A percentile compares a stretch with the other conserved stretches of the same genome.
phyloP scores from a whole-genome alignment of 2,888 invertebrate species.

The Odontocolon sp. region DNA sequence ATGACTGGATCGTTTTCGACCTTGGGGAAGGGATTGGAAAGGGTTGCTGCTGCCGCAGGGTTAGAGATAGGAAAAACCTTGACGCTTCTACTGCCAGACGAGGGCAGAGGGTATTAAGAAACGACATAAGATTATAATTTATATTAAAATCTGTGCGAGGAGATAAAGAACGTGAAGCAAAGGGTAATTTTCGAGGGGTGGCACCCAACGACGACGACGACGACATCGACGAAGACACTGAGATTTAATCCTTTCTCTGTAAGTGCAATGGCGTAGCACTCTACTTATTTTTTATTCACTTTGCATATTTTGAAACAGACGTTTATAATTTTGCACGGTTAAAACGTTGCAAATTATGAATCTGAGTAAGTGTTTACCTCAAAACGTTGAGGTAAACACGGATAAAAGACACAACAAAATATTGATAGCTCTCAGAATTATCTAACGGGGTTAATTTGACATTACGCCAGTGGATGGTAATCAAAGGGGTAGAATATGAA shows the following conservation, averaged over 20 bases:
- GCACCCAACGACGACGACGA: constrained; percentile 52
- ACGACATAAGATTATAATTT: constrained; percentile 81
- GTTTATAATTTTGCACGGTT: too few relatives aligned
- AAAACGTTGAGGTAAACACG: too few relatives aligned
- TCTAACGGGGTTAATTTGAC: constrained; percentile 65
- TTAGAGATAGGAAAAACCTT: constrained; percentile 49
- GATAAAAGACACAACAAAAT: background rate
- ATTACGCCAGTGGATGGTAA: constrained; percentile 75
- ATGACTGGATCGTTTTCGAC: constrained; percentile 75
- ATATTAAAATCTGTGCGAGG: constrained; percentile 80
- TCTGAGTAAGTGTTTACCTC: too few relatives aligned
- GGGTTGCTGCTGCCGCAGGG: constrained; percentile 31
- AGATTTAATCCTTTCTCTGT: constrained; percentile 50
- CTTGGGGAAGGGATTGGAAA: too few relatives aligned
- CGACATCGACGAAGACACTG: constrained; percentile 25
- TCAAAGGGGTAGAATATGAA: constrained; percentile 69
- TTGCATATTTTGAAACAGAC: too few relatives aligned
- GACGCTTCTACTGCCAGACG: background rate
- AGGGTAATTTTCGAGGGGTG: too few relatives aligned
- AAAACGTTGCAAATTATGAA: too few relatives aligned
- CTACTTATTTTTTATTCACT: too few relatives aligned
- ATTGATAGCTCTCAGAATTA: constrained; percentile 2
- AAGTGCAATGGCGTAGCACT: constrained; percentile 46
- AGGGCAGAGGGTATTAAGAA: constrained; percentile 76
- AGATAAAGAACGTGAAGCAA: constrained; percentile 74